These are phyloP conservation scores for Silurus meridionalis DNA, from an alignment of 2,113 vertebrate genomes.

Conservation along the genomic window DNA sequence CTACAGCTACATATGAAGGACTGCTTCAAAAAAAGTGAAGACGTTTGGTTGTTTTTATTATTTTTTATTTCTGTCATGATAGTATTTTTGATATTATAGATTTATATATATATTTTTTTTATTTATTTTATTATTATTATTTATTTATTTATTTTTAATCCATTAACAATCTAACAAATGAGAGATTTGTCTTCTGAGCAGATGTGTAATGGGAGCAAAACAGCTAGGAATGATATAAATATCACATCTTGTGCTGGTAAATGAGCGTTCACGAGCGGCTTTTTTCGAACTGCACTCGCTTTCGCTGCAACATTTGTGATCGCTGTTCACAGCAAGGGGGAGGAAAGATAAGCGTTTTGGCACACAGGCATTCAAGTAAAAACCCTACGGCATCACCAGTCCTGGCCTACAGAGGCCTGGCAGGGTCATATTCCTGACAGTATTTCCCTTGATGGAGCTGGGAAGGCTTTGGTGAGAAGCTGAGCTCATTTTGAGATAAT, in stretches of 20 bases:
- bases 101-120: no score
- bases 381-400: constrained; percentile 58
- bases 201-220: constrained; percentile 24
- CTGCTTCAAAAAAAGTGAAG: not conserved
- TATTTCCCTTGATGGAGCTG: constrained; percentile 59
- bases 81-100: not conserved
- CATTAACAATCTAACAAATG: constrained; percentile 14
- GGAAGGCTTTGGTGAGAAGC: constrained; percentile 63
- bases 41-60: not conserved
- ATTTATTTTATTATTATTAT: no score
- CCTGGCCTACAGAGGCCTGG: constrained; percentile 63
- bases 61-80: not conserved
- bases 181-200: constrained; percentile 17
- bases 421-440: constrained; percentile 66
- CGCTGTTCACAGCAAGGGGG: not conserved
- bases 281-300: not conserved
- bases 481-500: constrained; percentile 73
- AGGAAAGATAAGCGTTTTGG: constrained; percentile 9
- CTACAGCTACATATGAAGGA: constrained; percentile 31
- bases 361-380: constrained; percentile 38
- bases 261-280: constrained; percentile 2
- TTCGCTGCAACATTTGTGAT: constrained; percentile 11
- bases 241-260: constrained; percentile 16
- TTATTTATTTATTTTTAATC: not conserved
- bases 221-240: constrained; percentile 27